phyloP scores from a whole-genome alignment of 1,140 invertebrate genomes.

The Gyrodactylus bullatarudis region DNA sequence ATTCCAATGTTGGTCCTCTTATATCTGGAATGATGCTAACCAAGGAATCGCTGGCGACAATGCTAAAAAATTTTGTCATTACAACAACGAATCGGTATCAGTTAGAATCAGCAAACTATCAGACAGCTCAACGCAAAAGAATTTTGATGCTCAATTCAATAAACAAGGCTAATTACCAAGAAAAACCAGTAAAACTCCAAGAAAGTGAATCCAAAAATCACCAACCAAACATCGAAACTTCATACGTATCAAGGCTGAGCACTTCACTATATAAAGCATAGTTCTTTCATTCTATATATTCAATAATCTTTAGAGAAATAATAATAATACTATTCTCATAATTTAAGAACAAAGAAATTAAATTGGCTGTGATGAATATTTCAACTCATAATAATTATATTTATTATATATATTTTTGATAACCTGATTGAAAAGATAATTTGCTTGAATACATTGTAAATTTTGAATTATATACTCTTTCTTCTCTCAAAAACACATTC shows the following conservation, averaged over 20 bases:
- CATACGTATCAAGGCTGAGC: neutral
- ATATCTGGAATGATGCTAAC: neutral
- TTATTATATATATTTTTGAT: too few relatives aligned
- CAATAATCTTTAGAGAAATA: too few relatives aligned
- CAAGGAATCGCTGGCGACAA: neutral
- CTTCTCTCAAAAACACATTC: too few relatives aligned
- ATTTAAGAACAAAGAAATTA: too few relatives aligned
- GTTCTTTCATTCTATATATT: too few relatives aligned
- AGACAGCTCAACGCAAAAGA: neutral
- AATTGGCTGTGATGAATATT: too few relatives aligned
- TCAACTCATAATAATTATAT: too few relatives aligned
- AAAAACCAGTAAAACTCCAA: neutral
- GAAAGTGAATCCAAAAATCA: neutral
- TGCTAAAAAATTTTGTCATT: neutral
- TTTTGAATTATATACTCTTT: too few relatives aligned
- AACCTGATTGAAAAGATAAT: too few relatives aligned
- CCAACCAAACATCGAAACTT: neutral
- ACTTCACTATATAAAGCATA: neutral
- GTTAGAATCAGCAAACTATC: neutral
- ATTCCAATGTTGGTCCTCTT: neutral
- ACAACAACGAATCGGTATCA: neutral
- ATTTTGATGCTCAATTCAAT: neutral
- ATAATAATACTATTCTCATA: too few relatives aligned
- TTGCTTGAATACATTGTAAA: too few relatives aligned
- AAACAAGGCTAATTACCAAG: neutral